Base-by-base conservation (phyloP, 2,888 invertebrate species). In the Hipparchia semele region DNA sequence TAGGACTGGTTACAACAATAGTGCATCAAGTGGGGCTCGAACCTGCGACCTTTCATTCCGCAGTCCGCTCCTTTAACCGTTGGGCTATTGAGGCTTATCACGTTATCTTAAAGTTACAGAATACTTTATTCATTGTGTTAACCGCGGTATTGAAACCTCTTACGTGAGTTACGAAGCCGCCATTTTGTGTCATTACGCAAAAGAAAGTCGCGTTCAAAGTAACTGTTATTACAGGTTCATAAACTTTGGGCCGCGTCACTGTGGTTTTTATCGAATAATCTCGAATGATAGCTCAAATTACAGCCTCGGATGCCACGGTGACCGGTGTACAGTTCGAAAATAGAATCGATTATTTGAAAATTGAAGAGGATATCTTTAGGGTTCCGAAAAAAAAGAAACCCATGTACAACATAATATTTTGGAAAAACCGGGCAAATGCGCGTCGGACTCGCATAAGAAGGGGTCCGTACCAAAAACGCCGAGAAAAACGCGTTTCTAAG, bases 221-320 rank as follows among this genome's bases (percentile, higher is more conserved):
- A 71, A 78, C 84, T 81, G 80, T 87, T 80, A 87, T 88, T 88
- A 89, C 82, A 77, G 71, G 82, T 80, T 84, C 86, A 83, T 88
- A 86, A 88, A 88, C 79, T 81, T 79, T 74, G 77, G 73, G 78
- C 73, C 77, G 77, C 82, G 85, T 87, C 79, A 85, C 83, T 79
- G 82, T 82, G 78, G 83, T 60, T 85, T 85, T 83, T 83, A 80
- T 82, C 82, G 84, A 84, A 82, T 80, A 81, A 82, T 83, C 77
- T 78, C 76, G 56, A 73, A 73, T 67, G 72, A 68, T 68, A 68
- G 68, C 70, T 73, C 64, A 72, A 76, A 76, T 74, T 73, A 76
- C 67, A 73, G 64, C 39, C 49, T 65, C 60, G 49, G 68, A 70
- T 65, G 58, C 65, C 66, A 58, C 59, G 66, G 62, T 59, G 69